phyloP scores from a whole-genome alignment of 2,888 invertebrate genomes.

The Camponotus fellah region DNA sequence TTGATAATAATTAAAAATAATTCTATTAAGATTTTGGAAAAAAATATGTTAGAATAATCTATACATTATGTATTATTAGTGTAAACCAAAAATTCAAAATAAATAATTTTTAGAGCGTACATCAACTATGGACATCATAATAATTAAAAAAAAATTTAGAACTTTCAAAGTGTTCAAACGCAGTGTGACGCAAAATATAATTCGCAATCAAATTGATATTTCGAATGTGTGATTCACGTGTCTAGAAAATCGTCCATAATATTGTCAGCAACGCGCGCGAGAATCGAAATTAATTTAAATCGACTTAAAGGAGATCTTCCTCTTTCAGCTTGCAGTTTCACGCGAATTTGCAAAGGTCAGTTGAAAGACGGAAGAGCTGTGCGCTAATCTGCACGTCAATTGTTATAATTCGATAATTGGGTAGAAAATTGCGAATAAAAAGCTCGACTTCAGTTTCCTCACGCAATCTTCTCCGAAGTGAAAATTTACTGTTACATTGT shows the following conservation, averaged over 20 bases:
- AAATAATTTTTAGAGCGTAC: not conserved
- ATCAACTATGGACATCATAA: not conserved
- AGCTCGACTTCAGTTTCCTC: not conserved
- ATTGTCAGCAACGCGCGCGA: not conserved
- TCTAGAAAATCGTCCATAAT: not conserved
- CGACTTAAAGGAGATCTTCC: slow-evolving; percentile 16
- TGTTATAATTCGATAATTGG: slow-evolving; percentile 45
- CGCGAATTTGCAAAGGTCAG: slow-evolving; percentile 33
- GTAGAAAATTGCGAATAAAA: slow-evolving; percentile 26
- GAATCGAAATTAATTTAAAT: slow-evolving; percentile 36
- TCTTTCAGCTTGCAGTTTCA: slow-evolving; percentile 19
- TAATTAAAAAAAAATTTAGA: not conserved
- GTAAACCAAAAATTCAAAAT: not conserved
- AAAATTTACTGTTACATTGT: slow-evolving; percentile 34
- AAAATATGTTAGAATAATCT: not conserved
- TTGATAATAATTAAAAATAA: not conserved
- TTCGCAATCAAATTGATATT: slow-evolving; percentile 24
- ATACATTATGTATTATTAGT: not conserved
- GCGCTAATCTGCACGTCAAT: slow-evolving; percentile 35
- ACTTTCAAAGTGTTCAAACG: not conserved
- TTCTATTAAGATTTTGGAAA: not conserved
- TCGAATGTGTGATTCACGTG: not conserved
- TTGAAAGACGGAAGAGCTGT: slow-evolving; percentile 39
- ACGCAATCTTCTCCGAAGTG: slow-evolving; percentile 23
- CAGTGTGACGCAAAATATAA: slow-evolving; percentile 18